Conservation (phyloP, 2,113 vertebrate species). For the Mesoclemmys tuberculata region DNA sequence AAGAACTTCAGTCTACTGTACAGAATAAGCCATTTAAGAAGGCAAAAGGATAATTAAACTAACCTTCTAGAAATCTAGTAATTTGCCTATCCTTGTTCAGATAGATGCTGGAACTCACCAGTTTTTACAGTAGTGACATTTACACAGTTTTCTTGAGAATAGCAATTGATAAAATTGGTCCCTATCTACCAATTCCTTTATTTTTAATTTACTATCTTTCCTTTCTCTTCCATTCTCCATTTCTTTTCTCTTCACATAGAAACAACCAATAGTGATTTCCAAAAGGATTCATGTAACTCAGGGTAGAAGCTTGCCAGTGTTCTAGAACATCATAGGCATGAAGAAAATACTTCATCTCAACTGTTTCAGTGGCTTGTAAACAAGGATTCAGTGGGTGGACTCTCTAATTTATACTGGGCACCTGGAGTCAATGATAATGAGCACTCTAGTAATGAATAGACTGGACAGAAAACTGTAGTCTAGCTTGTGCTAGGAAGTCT, state of each 20-base stretch:
- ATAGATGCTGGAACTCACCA: background rate
- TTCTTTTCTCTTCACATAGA: background rate
- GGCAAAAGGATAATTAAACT: background rate
- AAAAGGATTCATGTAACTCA: background rate
- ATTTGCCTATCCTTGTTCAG: background rate
- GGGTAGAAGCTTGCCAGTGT: background rate
- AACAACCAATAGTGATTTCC: background rate
- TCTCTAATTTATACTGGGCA: background rate
- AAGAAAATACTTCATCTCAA: too few species aligned
- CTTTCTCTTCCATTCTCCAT: background rate
- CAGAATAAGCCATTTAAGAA: background rate
- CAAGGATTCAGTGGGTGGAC: background rate
- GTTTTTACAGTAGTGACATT: background rate
- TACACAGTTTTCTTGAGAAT: background rate
- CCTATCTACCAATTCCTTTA: background rate
- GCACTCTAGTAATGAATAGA: slow-evolving; percentile 33
- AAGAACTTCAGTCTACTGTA: background rate
- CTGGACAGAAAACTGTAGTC: slow-evolving; percentile 53
- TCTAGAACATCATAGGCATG: background rate
- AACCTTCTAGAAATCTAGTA: background rate
- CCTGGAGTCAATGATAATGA: slow-evolving; percentile 64
- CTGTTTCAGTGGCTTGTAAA: background rate
- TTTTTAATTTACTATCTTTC: background rate
- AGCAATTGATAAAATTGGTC: background rate
- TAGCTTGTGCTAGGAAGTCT: slow-evolving; percentile 5